phyloP scores from a whole-genome alignment of 2,113 vertebrate species.

The Oryzias celebensis region DNA sequence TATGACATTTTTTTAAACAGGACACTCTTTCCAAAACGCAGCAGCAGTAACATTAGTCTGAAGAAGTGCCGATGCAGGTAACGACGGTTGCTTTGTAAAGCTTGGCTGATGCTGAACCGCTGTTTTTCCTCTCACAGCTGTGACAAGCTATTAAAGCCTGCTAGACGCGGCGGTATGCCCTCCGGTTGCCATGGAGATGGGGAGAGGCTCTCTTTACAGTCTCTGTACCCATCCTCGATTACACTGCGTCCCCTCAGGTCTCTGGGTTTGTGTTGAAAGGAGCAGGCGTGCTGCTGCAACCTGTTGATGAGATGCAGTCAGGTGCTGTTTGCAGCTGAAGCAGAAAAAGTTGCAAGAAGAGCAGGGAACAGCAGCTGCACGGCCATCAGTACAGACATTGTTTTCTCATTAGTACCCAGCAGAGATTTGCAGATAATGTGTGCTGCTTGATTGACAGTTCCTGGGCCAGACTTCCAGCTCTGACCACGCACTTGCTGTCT shows the following conservation, averaged over 20 bases:
- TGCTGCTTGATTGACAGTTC: slow-evolving; percentile 34
- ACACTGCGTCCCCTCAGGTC: slow-evolving; percentile 16
- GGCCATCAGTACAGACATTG: slow-evolving; percentile 8
- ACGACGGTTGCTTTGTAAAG: slow-evolving; percentile 24
- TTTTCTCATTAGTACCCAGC: slow-evolving; percentile 47
- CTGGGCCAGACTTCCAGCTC: slow-evolving; percentile 8
- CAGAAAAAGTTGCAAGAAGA: too few species aligned
- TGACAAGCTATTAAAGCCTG: slow-evolving; percentile 61
- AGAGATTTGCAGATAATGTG: slow-evolving; percentile 28
- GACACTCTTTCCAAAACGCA: background rate
- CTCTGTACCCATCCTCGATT: slow-evolving; percentile 1
- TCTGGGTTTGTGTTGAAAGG: too few species aligned
- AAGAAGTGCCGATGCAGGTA: background rate
- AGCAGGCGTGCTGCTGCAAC: slow-evolving; percentile 17
- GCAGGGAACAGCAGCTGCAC: slow-evolving; percentile 17
- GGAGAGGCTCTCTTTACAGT: slow-evolving; percentile 42
- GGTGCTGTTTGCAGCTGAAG: too few species aligned
- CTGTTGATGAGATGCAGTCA: background rate
- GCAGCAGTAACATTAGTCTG: slow-evolving; percentile 1
- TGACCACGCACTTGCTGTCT: slow-evolving; percentile 3
- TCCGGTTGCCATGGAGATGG: slow-evolving; percentile 77
- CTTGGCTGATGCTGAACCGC: slow-evolving; percentile 26
- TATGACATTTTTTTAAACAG: too few species aligned
- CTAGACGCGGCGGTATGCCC: slow-evolving; percentile 46
- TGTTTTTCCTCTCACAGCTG: slow-evolving; percentile 37